Evolutionary conservation across 2,797 vertebrate species (phyloP).

Genomic region (Amphiprion clarkii): DNA sequence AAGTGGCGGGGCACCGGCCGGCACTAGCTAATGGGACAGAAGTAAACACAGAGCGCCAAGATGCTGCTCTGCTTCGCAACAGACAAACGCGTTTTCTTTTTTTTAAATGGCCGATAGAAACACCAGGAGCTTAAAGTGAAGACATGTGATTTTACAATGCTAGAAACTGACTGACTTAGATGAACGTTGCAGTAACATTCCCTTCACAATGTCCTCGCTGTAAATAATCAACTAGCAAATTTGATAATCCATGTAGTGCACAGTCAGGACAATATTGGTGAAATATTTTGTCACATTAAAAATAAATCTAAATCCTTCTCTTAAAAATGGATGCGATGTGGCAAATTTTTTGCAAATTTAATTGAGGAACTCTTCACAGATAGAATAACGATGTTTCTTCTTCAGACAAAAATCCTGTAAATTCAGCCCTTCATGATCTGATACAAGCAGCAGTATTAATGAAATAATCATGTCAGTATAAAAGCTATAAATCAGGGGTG

Average conservation of each 20-base stretch:
- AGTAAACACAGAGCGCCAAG: conserved; percentile 78
- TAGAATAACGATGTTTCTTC: not conserved
- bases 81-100: not conserved
- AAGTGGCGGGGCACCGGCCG: conserved; percentile 74
- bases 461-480: too few species aligned
- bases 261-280: not conserved
- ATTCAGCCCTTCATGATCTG: too few species aligned
- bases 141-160: not conserved
- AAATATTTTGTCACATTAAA: not conserved
- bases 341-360: not conserved
- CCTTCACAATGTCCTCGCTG: not conserved
- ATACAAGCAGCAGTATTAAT: too few species aligned
- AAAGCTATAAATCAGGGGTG: too few species aligned
- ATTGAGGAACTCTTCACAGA: not conserved
- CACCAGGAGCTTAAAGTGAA: not conserved
- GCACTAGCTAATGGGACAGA: conserved; percentile 78
- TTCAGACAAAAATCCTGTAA: too few species aligned
- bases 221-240: not conserved
- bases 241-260: not conserved
- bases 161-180: not conserved
- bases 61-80: conserved; percentile 53
- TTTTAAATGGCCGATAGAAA: not conserved
- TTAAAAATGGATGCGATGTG: not conserved
- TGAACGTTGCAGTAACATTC: not conserved
- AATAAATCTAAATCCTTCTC: not conserved